Conservation (phyloP, 2,888 invertebrate species). For the Ecdyonurus torrentis region DNA sequence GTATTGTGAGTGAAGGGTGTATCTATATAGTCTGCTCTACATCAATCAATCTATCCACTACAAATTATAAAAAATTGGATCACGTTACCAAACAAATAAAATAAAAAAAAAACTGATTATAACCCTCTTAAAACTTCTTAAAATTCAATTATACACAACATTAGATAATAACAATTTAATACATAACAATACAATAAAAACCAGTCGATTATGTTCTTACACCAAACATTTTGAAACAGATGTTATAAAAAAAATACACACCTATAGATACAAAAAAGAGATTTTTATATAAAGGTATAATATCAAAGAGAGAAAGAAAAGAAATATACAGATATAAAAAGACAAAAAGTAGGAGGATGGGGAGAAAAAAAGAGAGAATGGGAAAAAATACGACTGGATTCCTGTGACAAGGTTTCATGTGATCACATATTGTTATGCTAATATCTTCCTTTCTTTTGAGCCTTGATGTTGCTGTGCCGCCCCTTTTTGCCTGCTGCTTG, state of each 20-base stretch:
- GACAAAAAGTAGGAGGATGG: not conserved
- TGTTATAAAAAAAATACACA: not conserved
- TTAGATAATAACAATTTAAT: not conserved
- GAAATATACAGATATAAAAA: not conserved
- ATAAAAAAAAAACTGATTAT: no score
- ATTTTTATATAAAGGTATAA: no score
- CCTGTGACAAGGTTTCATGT: conserved; percentile 2
- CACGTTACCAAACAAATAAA: no score
- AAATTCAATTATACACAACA: not conserved
- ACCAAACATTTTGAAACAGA: not conserved
- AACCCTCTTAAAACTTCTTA: no score
- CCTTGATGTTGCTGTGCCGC: not conserved
- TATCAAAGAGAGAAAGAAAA: not conserved
- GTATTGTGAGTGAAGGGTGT: no score
- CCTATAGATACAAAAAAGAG: not conserved
- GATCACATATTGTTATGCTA: conserved; percentile 4
- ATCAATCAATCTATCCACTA: no score
- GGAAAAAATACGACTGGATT: conserved; percentile 1
- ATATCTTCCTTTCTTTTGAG: not conserved
- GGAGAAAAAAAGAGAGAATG: not conserved
- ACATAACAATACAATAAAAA: not conserved
- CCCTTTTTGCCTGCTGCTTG: not conserved
- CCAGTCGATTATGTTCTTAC: not conserved
- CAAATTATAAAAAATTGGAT: no score
- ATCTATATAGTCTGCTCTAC: no score